A percentile compares a stretch with the other conserved stretches of the same genome.
phyloP scores from a whole-genome alignment of 1,140 invertebrate species.

The Bombus sylvicola region DNA sequence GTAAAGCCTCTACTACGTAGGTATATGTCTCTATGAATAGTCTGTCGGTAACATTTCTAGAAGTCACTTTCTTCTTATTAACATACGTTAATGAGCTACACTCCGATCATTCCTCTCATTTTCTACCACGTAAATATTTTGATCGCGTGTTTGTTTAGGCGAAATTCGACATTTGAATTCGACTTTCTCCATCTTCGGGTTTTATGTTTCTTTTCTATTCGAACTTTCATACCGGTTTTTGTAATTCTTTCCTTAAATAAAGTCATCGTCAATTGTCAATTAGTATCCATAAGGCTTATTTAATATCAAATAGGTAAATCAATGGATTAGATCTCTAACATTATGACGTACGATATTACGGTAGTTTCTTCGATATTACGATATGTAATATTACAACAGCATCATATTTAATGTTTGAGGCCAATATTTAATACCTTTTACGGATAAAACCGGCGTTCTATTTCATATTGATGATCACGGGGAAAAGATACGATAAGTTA shows the following conservation, averaged over 20 bases:
- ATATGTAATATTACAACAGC: no score
- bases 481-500: no score
- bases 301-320: neutral
- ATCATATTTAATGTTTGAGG: no score
- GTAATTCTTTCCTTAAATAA: neutral
- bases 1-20: neutral
- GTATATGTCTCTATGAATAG: neutral
- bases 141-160: neutral
- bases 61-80: conserved; percentile 30
- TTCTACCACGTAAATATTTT: neutral
- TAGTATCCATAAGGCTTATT: no score
- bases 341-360: no score
- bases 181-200: neutral
- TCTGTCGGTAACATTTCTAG: neutral
- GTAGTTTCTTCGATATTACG: no score
- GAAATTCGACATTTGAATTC: neutral
- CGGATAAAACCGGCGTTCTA: neutral
- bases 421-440: neutral
- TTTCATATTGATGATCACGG: neutral
- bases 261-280: neutral
- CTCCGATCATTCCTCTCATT: neutral
- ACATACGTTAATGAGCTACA: neutral
- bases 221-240: neutral
- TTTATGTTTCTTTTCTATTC: neutral
- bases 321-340: no score